These are phyloP conservation scores for Ephestia elutella DNA, from an alignment of 1,140 invertebrate genomes.

Conservation along the genomic window DNA sequence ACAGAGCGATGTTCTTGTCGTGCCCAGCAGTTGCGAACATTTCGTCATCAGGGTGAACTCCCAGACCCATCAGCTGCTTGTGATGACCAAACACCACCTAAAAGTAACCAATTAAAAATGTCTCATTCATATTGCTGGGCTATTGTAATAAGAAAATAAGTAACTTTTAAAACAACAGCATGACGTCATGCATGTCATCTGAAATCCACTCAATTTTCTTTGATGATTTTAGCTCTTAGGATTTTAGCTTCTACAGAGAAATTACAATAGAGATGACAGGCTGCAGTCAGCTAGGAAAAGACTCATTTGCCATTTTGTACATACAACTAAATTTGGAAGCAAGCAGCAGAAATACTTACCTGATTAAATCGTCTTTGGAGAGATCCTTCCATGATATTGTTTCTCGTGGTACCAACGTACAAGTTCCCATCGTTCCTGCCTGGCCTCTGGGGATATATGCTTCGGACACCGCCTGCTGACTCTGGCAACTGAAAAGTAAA, in stretches of 20 bases:
- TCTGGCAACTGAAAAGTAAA: constrained; percentile 82
- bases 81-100: constrained; percentile 93
- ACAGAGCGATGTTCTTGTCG: constrained; percentile 92
- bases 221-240: no score
- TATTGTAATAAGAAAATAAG: no score
- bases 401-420: constrained; percentile 94
- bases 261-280: no score
- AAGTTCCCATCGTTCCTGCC: constrained; percentile 91
- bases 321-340: no score
- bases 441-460: constrained; percentile 89
- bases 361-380: constrained; percentile 92
- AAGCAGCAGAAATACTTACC: constrained; percentile 67
- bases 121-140: no score
- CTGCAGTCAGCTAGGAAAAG: no score
- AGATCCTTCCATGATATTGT: constrained; percentile 95
- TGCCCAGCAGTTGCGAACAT: constrained; percentile 94
- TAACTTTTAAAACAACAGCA: no score
- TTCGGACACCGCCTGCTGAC: constrained; percentile 86
- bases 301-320: no score
- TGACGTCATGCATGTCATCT: no score
- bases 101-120: constrained; percentile 9
- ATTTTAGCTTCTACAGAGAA: no score
- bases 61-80: constrained; percentile 91
- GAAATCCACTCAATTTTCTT: no score
- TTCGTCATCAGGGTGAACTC: constrained; percentile 92